Evolutionary conservation across 2,113 vertebrate species (phyloP).

Genomic region (Sturnus vulgaris): DNA sequence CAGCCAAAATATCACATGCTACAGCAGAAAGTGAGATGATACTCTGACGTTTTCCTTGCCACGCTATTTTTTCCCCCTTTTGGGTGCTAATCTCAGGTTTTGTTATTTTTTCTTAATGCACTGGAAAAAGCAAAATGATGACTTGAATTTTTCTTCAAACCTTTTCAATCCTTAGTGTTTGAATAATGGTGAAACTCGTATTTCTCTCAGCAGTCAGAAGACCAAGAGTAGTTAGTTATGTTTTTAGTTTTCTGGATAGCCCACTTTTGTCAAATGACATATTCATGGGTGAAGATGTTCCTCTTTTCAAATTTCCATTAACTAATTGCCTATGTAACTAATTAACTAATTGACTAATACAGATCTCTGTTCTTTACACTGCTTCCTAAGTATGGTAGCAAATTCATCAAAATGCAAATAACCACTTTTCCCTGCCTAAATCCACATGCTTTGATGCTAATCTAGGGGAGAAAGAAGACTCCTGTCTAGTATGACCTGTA

Average conservation of each 20-base stretch:
- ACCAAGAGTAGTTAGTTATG: neutral
- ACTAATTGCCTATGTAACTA: neutral
- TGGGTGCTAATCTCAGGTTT: neutral
- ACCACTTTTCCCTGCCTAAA: neutral
- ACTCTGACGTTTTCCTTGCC: neutral
- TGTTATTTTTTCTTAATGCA: neutral
- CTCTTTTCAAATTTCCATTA: slow-evolving; percentile 17
- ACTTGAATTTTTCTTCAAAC: neutral
- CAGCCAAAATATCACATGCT: neutral
- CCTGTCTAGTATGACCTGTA: neutral
- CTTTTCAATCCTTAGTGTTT: neutral
- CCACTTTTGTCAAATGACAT: neutral
- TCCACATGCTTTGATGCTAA: neutral
- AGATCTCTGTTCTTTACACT: neutral
- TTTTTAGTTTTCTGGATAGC: slow-evolving; percentile 22
- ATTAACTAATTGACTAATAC: neutral
- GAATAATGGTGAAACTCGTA: neutral
- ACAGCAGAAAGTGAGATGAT: neutral
- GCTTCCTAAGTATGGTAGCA: neutral
- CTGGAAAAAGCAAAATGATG: neutral
- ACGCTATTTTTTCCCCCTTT: neutral
- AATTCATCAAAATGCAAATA: neutral
- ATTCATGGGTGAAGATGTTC: neutral
- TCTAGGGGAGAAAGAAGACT: neutral
- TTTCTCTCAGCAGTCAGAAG: neutral